phyloP scores from a whole-genome alignment of 2,113 vertebrate species.

The Cyrtonyx montezumae region DNA sequence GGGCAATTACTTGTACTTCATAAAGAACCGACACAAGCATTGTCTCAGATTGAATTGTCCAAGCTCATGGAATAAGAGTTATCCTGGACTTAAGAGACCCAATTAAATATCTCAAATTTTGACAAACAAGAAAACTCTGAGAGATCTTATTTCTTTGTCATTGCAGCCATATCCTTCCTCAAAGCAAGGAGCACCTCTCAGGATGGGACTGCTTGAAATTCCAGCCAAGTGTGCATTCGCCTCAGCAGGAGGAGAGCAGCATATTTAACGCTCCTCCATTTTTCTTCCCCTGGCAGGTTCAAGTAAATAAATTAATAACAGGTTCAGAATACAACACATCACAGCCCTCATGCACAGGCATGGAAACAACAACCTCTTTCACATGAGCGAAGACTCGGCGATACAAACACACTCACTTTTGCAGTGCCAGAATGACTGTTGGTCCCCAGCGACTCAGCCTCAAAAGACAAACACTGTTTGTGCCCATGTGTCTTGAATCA shows the following conservation, averaged over 20 bases:
- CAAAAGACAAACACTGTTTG: background rate
- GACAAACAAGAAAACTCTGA: fast-evolving
- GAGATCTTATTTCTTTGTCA: background rate
- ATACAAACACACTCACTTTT: background rate
- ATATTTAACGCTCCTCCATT: background rate
- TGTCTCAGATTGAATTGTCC: background rate
- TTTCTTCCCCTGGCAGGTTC: background rate
- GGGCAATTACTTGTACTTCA: background rate
- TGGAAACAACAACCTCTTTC: background rate
- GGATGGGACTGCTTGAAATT: background rate
- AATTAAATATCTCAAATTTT: background rate
- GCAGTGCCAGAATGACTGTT: background rate
- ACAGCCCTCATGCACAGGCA: background rate
- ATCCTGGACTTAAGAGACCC: background rate
- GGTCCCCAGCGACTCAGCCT: background rate
- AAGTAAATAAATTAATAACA: background rate
- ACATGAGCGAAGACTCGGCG: background rate
- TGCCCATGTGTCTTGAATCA: fast-evolving
- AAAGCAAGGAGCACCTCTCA: background rate
- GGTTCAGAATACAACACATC: background rate
- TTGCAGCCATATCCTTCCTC: background rate
- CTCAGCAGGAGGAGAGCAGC: background rate
- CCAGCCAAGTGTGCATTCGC: background rate
- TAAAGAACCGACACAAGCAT: background rate
- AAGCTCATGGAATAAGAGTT: background rate